These are phyloP conservation scores for Didymodactylos carnosus DNA, from an alignment of 2,888 invertebrate species.

Conservation along the genomic window DNA sequence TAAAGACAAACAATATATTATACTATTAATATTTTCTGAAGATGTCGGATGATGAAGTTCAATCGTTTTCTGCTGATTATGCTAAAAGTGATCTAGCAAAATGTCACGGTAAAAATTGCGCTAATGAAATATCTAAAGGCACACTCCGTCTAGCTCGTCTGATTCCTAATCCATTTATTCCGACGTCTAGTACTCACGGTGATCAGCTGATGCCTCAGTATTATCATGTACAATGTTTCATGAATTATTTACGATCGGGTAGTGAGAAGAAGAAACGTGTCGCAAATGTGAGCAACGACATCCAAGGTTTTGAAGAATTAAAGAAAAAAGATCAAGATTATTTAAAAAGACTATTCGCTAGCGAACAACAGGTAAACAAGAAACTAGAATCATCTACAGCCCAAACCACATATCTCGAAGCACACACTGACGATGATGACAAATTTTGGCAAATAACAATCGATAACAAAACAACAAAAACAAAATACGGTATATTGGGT, in stretches of 20 bases:
- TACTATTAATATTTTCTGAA: no score
- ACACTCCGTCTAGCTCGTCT: background rate
- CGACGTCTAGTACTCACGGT: background rate
- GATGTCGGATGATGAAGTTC: no score
- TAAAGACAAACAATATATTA: no score
- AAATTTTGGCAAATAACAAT: background rate
- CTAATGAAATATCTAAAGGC: background rate
- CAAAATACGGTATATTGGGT: background rate
- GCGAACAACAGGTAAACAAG: background rate
- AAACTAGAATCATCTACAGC: background rate
- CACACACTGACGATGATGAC: background rate
- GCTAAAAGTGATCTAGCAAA: background rate
- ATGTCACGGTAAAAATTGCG: background rate
- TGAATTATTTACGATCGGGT: background rate
- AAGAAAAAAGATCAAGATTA: background rate
- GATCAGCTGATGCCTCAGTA: background rate
- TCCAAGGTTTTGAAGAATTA: background rate
- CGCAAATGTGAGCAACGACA: background rate
- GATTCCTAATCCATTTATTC: background rate
- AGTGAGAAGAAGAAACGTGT: background rate
- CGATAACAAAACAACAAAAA: background rate
- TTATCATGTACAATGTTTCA: background rate
- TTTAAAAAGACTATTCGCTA: background rate
- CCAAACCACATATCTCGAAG: background rate
- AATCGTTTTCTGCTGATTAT: background rate